phyloP scores from a whole-genome alignment of 2,113 vertebrate genomes.

The Passer montanus region DNA sequence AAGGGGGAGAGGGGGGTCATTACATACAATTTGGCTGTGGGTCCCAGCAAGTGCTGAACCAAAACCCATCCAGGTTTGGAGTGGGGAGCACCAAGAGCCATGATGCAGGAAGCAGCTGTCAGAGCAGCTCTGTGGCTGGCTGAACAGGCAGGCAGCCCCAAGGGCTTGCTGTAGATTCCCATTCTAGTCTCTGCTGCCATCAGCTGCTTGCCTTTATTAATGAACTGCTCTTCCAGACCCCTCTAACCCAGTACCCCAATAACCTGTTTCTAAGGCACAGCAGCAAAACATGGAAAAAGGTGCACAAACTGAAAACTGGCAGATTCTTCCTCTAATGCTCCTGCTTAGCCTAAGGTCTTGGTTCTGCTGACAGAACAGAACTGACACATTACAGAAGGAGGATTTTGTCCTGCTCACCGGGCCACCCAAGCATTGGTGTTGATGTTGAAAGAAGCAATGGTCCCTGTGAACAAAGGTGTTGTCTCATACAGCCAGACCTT shows the following conservation, averaged over 20 bases:
- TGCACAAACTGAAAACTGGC: background rate
- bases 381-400: background rate
- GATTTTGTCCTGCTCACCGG: slow-evolving; percentile 79
- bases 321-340: background rate
- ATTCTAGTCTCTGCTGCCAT: background rate
- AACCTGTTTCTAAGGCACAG: background rate
- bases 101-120: background rate
- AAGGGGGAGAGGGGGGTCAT: background rate
- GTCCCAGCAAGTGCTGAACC: background rate
- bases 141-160: background rate
- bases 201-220: background rate
- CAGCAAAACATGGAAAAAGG: background rate
- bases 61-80: accelerated
- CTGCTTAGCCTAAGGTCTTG: background rate
- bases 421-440: slow-evolving; percentile 96
- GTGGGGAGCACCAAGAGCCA: background rate
- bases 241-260: background rate
- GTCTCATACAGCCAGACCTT: slow-evolving; percentile 96
- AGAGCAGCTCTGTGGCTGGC: background rate
- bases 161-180: accelerated
- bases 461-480: slow-evolving; percentile 90
- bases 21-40: background rate
- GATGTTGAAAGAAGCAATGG: slow-evolving; percentile 94
- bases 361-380: background rate
- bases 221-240: background rate